Evolutionary conservation across 53 echinoderm and acorn worm genomes (phyloP).

Genomic region (Echinometra lucunter): DNA sequence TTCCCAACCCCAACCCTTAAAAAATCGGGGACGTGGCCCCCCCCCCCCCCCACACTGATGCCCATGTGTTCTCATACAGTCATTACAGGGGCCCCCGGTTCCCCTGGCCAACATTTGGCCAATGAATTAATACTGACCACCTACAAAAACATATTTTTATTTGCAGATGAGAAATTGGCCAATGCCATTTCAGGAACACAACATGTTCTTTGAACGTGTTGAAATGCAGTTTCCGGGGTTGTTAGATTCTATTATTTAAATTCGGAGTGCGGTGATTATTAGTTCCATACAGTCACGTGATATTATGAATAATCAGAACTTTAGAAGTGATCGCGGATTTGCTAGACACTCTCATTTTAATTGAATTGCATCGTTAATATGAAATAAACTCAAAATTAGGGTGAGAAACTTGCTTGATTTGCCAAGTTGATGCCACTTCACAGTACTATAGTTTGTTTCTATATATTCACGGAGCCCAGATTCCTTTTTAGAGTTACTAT

Average conservation of each 20-base stretch:
- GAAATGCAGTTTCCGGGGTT: not conserved
- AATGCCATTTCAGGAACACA: too few species aligned
- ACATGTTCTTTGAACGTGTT: not conserved
- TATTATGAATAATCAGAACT: not conserved
- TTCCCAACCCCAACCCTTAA: too few species aligned
- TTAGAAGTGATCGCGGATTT: not conserved
- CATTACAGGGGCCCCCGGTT: too few species aligned
- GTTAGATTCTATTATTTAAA: not conserved
- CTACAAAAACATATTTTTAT: too few species aligned
- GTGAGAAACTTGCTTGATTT: not conserved
- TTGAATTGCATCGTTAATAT: not conserved
- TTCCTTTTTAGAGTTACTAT: too few species aligned
- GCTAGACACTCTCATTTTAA: not conserved
- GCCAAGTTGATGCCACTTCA: not conserved
- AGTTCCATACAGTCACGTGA: not conserved
- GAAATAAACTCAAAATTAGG: not conserved
- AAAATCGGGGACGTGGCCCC: too few species aligned
- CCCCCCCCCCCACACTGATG: too few species aligned
- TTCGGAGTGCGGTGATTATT: not conserved
- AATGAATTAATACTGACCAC: too few species aligned
- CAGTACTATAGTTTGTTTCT: too few species aligned
- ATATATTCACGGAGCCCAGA: too few species aligned
- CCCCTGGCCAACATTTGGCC: too few species aligned
- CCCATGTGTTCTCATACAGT: too few species aligned
- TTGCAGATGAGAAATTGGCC: not conserved